Evolutionary conservation across 2,113 vertebrate genomes (phyloP).

Genomic region (Sylvicapra grimmia): DNA sequence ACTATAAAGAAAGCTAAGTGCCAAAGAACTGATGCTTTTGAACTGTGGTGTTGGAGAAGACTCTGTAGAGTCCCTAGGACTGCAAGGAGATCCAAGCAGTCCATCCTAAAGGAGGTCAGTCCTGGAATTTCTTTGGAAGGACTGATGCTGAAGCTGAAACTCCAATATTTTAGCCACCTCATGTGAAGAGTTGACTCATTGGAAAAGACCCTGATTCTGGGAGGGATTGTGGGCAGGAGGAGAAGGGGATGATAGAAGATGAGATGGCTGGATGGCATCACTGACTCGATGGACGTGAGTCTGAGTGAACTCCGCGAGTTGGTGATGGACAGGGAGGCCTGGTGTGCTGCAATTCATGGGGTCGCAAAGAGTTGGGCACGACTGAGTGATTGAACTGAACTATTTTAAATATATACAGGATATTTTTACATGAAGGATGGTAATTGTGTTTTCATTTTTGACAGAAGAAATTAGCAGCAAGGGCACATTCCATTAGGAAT

Average conservation of each 20-base stretch:
- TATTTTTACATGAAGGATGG: not conserved
- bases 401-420: not conserved
- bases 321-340: not conserved
- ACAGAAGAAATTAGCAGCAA: conserved; percentile 39
- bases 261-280: not conserved
- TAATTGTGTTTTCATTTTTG: conserved; percentile 19
- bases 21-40: rapidly evolving
- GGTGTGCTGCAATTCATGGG: not conserved
- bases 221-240: not conserved
- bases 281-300: not conserved
- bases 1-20: not conserved
- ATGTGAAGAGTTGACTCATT: not conserved
- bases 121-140: not conserved
- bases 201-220: not conserved
- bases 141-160: not conserved
- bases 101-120: not conserved
- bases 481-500: not conserved
- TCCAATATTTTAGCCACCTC: not conserved
- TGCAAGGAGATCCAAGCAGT: not conserved
- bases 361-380: not conserved
- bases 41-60: not conserved
- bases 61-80: not conserved
- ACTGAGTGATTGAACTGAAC: not conserved
- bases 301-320: rapidly evolving
- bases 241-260: not conserved